A percentile compares a stretch with the other conserved stretches of the same genome.
These are phyloP conservation scores for Vollenhovia emeryi DNA, from an alignment of 1,140 invertebrate genomes.

Conservation along the genomic window DNA sequence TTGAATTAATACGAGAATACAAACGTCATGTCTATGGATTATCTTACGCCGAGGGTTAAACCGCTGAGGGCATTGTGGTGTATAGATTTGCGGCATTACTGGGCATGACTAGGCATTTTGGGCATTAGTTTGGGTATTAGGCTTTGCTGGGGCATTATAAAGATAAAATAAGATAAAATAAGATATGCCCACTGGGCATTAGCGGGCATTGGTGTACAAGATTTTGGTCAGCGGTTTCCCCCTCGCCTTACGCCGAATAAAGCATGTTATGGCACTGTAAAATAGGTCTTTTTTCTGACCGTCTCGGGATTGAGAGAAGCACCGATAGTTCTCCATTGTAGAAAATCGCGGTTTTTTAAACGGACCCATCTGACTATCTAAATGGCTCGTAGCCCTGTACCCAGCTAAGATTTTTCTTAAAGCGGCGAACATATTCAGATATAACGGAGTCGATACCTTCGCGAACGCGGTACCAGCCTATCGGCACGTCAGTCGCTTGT, in stretches of 20 bases:
- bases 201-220: no score
- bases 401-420: neutral
- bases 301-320: neutral
- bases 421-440: neutral
- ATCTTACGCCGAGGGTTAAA: no score
- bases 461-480: neutral
- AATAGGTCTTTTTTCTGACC: neutral
- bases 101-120: no score
- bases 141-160: no score
- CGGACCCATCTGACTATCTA: neutral
- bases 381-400: neutral
- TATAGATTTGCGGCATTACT: no score
- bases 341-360: neutral
- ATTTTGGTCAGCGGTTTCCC: no score
- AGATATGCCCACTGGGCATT: no score
- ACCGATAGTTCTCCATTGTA: neutral
- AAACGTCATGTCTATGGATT: conserved; percentile 1
- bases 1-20: conserved; percentile 54
- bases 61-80: no score
- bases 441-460: neutral
- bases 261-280: neutral
- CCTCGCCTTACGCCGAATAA: no score
- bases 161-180: no score
- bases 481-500: conserved; percentile 5
- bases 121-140: no score